Conservation (phyloP, 2,797 vertebrate species). For the Otolemur crassicaudatus region DNA sequence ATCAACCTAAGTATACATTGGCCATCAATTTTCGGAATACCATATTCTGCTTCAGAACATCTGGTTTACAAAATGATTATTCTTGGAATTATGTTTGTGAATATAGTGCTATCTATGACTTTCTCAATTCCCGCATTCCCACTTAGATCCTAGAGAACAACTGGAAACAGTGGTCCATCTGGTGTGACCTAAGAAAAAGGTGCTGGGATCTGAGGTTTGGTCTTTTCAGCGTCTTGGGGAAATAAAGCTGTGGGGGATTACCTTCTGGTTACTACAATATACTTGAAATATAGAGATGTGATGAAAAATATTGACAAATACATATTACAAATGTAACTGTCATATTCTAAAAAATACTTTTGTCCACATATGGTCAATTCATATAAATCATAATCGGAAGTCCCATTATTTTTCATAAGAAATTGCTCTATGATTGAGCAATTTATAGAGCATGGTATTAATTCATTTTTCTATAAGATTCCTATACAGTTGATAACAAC, state of each 20-base stretch:
- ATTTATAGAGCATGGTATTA: not conserved
- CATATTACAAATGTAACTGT: not conserved
- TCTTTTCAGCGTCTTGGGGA: not conserved
- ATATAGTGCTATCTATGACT: not conserved
- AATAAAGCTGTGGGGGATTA: not conserved
- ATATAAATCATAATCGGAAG: not conserved
- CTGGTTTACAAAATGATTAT: constrained; percentile 28
- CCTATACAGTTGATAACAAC: not conserved
- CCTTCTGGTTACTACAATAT: not conserved
- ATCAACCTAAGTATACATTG: too few species aligned
- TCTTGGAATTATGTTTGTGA: not conserved
- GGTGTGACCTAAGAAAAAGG: not conserved
- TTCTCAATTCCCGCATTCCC: not conserved
- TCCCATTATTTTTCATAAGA: not conserved
- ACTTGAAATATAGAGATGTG: not conserved
- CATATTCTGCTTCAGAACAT: not conserved
- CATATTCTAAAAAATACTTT: not conserved
- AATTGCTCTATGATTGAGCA: not conserved
- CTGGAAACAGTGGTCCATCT: not conserved
- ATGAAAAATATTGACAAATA: not conserved
- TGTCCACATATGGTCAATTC: not conserved
- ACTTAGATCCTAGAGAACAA: not conserved
- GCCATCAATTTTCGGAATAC: too few species aligned
- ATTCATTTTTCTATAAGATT: not conserved
- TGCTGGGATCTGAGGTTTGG: not conserved